Evolutionary conservation across 1,140 invertebrate genomes (phyloP), one percentile per base, ranked within the genome.

Genomic region (Zaprionus ornatus): DNA sequence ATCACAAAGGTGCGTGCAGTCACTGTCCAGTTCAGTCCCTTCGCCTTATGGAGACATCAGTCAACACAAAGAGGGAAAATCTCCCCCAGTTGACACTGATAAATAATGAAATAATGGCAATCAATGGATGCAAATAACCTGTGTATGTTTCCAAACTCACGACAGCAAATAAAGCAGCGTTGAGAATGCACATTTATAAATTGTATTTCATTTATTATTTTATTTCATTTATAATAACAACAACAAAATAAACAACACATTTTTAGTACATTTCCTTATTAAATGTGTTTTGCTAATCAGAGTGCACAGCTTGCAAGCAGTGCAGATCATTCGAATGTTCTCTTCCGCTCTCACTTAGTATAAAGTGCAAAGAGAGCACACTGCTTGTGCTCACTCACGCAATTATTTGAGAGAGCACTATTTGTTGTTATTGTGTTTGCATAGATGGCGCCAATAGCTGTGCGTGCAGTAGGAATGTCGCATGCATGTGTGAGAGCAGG

Each of bases 11-110:
- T 81, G 79, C 78, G 79, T 35, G 40, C 40, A 55, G 52, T 55
- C 12, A 7, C 40, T 17, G 29, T 32, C 9, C 29, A 32, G 29
- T 32, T 32, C 29, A 32, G 29, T 32, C 29, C 29, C 29, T 32
- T 32, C n/a, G 25, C 42, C 10, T 59, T 72, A 82, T 79, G 74
- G 79, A 86, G 83, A 87, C 77, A 86, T 86, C 83, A 80, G 32
- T 65, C 54, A 52, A 35, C 42, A 56, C 21, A 29, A 29, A 42
- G 54, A 40, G 64, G 52, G 52, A 56, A 35, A 57, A 15, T 13
- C 7, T 15, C 27, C 12, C 17, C 29, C 15, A 29, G 13, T n/a
- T 79, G 73, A 70, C 73, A 75, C 67, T 64, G 73, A 72, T 65
- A 76, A 71, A 76, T 56, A 64, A 65, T 70, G 61, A 60, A 75